Evolutionary conservation across 2,888 invertebrate species (phyloP), one percentile per base, ranked within the genome.

Genomic region (Thalpophila matura): DNA sequence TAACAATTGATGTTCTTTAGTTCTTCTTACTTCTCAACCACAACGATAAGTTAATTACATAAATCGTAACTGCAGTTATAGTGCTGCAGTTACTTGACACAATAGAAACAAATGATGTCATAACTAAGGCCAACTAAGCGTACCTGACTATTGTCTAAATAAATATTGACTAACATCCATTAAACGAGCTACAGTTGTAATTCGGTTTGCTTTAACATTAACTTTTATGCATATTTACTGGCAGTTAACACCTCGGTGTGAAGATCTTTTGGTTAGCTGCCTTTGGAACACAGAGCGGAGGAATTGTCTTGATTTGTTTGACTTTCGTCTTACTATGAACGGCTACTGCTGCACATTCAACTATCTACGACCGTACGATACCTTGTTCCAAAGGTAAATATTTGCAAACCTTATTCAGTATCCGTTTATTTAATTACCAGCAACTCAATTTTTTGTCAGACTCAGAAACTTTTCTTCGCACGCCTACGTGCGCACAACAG

Each of bases 261-360:
- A 92, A 51, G 93, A 95, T 54, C 61, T 95, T 5, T 74, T 96
- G 22, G 68, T 93, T 31, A 84, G 91, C 42, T 96, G 96, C 71
- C 81, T 87, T 6, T 96, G 96, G 96, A 92, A 94, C 50, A 93
- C 93, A 1, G 79, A 84, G 31, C 76, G 87, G 0, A 89, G 80
- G 40, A 82, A 92, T 10, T 96, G 96, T 63, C 79, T 87, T 0
- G 89, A 95, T 1, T 79, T 96, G 5, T 96, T 96, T 66, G 91
- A 93, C 53, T 90, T 95, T 56, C 91, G 96, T n/a, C 89, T 95
- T n/a, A 96, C 96, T 1, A 93, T 93, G 85, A 95, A 95, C 51
- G 96, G 96, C 0, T 95, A 91, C 76, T 96, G 96, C 77, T 96
- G 96, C 77, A 94, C 95, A 1, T 96, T 96, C 79, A 96, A 96